Conservation (phyloP, 2,797 vertebrate species). For the Sebastes nivosus region DNA sequence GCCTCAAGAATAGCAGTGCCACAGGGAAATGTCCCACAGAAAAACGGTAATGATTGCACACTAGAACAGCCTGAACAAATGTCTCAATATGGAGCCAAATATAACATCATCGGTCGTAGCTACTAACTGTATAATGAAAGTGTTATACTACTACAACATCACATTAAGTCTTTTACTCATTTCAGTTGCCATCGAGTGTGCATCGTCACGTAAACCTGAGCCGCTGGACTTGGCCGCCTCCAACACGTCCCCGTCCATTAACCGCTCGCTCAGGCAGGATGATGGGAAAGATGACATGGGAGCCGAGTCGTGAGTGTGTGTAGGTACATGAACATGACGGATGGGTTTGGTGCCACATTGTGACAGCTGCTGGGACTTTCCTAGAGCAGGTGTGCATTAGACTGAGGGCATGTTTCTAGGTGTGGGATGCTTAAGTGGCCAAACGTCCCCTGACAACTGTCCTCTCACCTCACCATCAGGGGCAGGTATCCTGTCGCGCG, state of each 20-base stretch:
- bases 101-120: neutral
- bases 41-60: neutral
- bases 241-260: conserved; percentile 32
- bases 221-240: neutral
- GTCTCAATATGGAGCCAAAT: neutral
- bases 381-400: conserved; percentile 55
- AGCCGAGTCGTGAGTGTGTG: neutral
- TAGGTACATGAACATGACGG: conserved; percentile 50
- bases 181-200: neutral
- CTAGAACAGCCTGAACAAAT: neutral
- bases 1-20: neutral
- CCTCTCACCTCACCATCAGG: conserved; percentile 51
- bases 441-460: conserved; percentile 53
- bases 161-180: neutral
- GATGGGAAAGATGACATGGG: conserved; percentile 9
- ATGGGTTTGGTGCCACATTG: conserved; percentile 41
- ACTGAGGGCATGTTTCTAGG: conserved; percentile 45
- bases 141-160: neutral
- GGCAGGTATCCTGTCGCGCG: conserved; percentile 22
- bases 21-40: neutral
- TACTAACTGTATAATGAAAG: neutral
- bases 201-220: neutral
- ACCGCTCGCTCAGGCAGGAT: conserved; percentile 20
- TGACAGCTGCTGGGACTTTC: conserved; percentile 55
- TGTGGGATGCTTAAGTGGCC: conserved; percentile 54